Percentiles rank a stretch among this genome's conserved stretches.
Evolutionary conservation across 2,888 invertebrate genomes (phyloP).

Genomic region (Ectropis crepuscularia): DNA sequence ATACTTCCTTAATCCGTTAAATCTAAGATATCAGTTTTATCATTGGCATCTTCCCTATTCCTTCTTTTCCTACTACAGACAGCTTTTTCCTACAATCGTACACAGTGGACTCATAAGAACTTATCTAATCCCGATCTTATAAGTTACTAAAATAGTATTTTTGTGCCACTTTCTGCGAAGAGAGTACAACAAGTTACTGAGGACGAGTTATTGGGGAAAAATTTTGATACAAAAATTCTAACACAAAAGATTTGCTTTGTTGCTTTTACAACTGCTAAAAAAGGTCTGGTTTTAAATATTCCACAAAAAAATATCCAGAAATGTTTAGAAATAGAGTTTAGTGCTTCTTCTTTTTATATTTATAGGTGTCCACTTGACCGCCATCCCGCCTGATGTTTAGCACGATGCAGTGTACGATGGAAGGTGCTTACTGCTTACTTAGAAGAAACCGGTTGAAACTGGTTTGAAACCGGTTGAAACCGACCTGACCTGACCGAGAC

Average conservation of each 20-base stretch:
- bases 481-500: too few species aligned
- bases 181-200: too few species aligned
- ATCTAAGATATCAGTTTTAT: not conserved
- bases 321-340: too few species aligned
- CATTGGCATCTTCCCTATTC: not conserved
- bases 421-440: too few species aligned
- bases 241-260: constrained; percentile 38
- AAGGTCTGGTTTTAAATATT: too few species aligned
- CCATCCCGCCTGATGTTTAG: too few species aligned
- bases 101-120: constrained; percentile 18
- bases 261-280: not conserved
- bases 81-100: constrained; percentile 15
- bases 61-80: constrained; percentile 8
- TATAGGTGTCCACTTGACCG: too few species aligned
- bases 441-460: too few species aligned
- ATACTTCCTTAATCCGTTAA: not conserved
- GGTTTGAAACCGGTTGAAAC: too few species aligned
- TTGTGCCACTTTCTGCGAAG: constrained; percentile 5
- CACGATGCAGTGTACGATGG: too few species aligned
- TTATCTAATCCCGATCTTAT: constrained; percentile 22
- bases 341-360: too few species aligned
- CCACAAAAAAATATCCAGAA: too few species aligned
- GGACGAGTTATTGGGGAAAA: constrained; percentile 13
- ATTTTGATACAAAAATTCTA: constrained; percentile 42
- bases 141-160: constrained; percentile 19